Percentiles rank a stretch among this genome's conserved stretches.
Evolutionary conservation across 2,797 vertebrate genomes (phyloP).

Genomic region (Pangasius krempfi): DNA sequence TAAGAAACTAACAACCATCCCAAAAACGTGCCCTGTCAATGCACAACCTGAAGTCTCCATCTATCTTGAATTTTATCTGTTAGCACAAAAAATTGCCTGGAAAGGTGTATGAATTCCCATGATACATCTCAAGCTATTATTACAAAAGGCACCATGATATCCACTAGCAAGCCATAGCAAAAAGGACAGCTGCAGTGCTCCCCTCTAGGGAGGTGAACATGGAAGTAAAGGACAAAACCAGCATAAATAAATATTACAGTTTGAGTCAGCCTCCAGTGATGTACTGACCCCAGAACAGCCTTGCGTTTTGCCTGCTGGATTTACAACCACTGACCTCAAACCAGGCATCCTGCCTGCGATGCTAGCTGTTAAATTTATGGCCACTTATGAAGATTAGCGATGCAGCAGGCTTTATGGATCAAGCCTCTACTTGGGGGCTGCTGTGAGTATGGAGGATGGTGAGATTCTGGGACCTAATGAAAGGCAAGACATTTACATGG

Average conservation of each 20-base stretch:
- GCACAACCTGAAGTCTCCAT: background rate
- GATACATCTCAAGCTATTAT: constrained; percentile 18
- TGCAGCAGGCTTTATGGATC: constrained; percentile 28
- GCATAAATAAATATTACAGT: constrained; percentile 41
- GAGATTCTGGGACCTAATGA: constrained; percentile 18
- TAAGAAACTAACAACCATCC: background rate
- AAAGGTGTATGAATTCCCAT: constrained; percentile 8
- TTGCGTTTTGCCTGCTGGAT: constrained; percentile 21
- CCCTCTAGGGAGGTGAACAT: constrained; percentile 37
- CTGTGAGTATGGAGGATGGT: background rate
- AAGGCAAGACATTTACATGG: constrained; percentile 25
- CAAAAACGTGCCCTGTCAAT: background rate
- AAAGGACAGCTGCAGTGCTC: constrained; percentile 2
- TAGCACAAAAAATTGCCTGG: background rate
- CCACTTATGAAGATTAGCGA: constrained; percentile 58
- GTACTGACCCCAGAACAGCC: constrained; percentile 44
- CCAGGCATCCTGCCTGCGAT: constrained; percentile 12
- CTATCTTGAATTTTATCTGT: background rate
- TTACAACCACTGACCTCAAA: constrained; percentile 43
- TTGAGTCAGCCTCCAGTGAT: constrained; percentile 20
- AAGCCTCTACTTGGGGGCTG: background rate
- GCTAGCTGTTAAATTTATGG: constrained; percentile 41
- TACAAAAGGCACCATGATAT: constrained; percentile 13
- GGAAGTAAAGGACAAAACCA: constrained; percentile 27
- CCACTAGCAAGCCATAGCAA: background rate